phyloP scores from a whole-genome alignment of 2,797 vertebrate genomes.

The Mus caroli region DNA sequence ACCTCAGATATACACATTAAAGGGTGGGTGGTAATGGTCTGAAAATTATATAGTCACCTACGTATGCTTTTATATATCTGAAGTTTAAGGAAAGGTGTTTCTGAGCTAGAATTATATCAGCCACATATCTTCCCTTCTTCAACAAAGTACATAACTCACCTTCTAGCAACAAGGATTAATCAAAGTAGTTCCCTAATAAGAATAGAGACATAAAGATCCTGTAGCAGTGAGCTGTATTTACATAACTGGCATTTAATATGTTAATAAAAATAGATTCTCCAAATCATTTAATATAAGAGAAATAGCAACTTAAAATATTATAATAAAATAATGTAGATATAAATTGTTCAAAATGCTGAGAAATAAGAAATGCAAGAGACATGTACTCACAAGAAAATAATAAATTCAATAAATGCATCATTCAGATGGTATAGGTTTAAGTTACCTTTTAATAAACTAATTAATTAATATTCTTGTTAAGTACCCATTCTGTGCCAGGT shows the following conservation, averaged over 20 bases:
- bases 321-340: slow-evolving; percentile 48
- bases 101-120: slow-evolving; percentile 3
- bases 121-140: slow-evolving; percentile 11
- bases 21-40: background rate
- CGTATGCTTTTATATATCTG: background rate
- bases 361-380: slow-evolving; percentile 41
- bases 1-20: slow-evolving; percentile 12
- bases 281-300: slow-evolving; percentile 51
- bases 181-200: slow-evolving; percentile 54
- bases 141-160: background rate
- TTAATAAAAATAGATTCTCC: slow-evolving; percentile 12
- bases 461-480: background rate
- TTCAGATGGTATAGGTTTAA: background rate
- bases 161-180: slow-evolving; percentile 7
- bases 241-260: background rate
- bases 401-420: background rate
- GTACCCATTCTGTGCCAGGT: background rate
- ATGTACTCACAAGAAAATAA: background rate
- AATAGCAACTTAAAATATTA: slow-evolving; percentile 17
- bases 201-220: background rate
- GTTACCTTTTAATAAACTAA: background rate
- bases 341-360: slow-evolving; percentile 56
- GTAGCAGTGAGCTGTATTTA: background rate
- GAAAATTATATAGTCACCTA: slow-evolving; percentile 2
- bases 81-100: slow-evolving; percentile 6